A percentile compares a stretch with the other conserved stretches of the same genome.
These are phyloP conservation scores for Spatulosminthurus flaviceps DNA, from an alignment of 2,888 invertebrate species.

Conservation along the genomic window DNA sequence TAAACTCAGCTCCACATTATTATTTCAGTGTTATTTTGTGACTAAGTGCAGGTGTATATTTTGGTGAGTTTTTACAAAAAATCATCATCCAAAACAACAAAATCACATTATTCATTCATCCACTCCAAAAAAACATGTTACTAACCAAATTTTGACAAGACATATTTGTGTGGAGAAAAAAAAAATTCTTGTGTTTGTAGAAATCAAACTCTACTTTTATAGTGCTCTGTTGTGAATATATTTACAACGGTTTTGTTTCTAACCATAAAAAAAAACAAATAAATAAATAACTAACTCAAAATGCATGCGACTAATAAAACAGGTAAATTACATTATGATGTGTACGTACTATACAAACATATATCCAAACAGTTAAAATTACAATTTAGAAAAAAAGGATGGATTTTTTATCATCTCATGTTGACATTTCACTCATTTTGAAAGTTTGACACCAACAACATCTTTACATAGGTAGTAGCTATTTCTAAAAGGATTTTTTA, in stretches of 20 bases:
- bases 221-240: background rate
- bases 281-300: constrained; percentile 13
- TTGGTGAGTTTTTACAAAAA: background rate
- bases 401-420: too few species aligned
- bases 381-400: too few species aligned
- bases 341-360: background rate
- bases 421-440: too few species aligned
- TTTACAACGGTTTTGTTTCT: too few species aligned
- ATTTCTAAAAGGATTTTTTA: background rate
- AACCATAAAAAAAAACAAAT: too few species aligned
- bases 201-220: background rate
- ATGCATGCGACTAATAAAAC: background rate
- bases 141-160: background rate
- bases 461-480: too few species aligned
- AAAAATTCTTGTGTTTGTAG: background rate
- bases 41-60: background rate
- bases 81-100: too few species aligned
- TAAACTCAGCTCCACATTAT: too few species aligned
- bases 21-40: background rate
- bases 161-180: background rate
- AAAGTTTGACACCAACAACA: too few species aligned
- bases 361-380: too few species aligned
- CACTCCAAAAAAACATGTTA: too few species aligned
- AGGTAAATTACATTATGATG: background rate
- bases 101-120: too few species aligned